Percentiles rank a stretch among this genome's conserved stretches.
These are phyloP conservation scores for Dromaius novaehollandiae DNA, from an alignment of 2,113 vertebrate species.

Conservation along the genomic window DNA sequence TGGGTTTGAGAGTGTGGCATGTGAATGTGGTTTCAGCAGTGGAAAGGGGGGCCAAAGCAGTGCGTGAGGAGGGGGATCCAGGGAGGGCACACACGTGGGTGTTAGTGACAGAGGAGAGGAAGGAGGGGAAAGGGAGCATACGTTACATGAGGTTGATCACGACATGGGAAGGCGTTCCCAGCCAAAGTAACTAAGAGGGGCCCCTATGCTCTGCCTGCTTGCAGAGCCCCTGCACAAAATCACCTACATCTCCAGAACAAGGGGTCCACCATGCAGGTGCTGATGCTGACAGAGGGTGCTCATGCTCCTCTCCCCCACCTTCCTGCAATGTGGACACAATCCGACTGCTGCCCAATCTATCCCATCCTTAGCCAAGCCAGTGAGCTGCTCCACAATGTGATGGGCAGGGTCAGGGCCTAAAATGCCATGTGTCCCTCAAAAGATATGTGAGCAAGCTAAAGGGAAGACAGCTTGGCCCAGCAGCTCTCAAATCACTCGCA, in stretches of 20 bases:
- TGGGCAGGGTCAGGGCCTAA: background rate
- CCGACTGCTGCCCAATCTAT: background rate
- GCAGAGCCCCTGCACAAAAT: rapidly evolving
- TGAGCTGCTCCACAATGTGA: background rate
- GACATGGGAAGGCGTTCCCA: background rate
- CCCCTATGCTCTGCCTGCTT: rapidly evolving
- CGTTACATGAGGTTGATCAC: background rate
- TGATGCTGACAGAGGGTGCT: background rate
- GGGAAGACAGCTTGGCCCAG: background rate
- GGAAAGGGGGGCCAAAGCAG: rapidly evolving
- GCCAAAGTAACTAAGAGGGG: background rate
- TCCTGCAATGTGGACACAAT: background rate
- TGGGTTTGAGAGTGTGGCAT: background rate
- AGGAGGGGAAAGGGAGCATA: constrained; percentile 7
- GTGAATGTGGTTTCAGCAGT: background rate
- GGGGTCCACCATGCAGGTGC: background rate
- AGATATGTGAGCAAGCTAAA: background rate
- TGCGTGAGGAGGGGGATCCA: background rate
- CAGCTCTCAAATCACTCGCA: background rate
- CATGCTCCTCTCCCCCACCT: background rate
- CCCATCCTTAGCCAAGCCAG: background rate
- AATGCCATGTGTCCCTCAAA: background rate
- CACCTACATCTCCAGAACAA: background rate
- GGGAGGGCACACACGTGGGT: constrained; percentile 6
- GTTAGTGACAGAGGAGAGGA: constrained; percentile 18